These are phyloP conservation scores for Propithecus perrieri DNA, from an alignment of 2,797 vertebrate genomes.

Conservation along the genomic window DNA sequence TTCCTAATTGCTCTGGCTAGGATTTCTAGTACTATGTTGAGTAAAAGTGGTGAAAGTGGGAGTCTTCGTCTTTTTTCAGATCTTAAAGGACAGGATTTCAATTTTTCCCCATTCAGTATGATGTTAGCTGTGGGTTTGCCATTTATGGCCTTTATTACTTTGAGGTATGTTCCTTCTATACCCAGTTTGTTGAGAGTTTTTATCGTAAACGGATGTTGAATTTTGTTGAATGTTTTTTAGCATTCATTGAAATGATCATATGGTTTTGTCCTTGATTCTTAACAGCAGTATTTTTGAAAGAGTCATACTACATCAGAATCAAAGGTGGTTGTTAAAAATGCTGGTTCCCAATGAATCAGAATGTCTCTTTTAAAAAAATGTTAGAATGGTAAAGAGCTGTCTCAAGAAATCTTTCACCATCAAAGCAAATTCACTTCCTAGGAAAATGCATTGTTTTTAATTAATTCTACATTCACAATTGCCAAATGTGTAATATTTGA, in stretches of 20 bases:
- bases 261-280: neutral
- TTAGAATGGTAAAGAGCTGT: neutral
- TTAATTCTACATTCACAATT: neutral
- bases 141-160: neutral
- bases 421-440: conserved; percentile 50
- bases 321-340: neutral
- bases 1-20: neutral
- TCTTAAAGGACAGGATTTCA: neutral
- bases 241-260: neutral
- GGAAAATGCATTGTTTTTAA: neutral
- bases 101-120: neutral
- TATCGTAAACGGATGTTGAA: neutral
- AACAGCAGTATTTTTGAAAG: neutral
- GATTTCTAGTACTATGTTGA: neutral
- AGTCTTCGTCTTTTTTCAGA: neutral
- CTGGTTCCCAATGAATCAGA: neutral
- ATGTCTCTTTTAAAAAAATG: neutral
- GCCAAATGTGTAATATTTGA: neutral
- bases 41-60: neutral
- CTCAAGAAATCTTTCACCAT: neutral
- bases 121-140: neutral
- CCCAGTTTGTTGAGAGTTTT: neutral
- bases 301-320: neutral
- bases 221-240: neutral
- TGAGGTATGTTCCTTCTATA: neutral